Base-by-base conservation (phyloP, 2,797 vertebrate genomes). In the Toxotes lorentzi region DNA sequence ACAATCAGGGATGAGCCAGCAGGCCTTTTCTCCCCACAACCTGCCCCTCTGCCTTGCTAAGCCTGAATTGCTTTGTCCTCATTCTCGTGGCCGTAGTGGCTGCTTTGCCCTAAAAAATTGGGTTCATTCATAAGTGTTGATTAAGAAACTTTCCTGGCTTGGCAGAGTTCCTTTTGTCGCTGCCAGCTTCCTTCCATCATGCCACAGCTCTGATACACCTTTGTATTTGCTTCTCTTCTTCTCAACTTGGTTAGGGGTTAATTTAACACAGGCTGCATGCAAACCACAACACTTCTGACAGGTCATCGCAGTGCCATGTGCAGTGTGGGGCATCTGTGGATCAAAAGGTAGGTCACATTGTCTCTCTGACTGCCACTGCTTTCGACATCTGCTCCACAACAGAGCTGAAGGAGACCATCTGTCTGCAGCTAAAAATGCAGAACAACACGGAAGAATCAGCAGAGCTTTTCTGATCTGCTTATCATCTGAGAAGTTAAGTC, bases 311-410 rank as follows among this genome's bases (percentile, higher is more conserved):
- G 64, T 75, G 63, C 70, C 70, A 70, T 73, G 71, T 81, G 79
- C 62, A 56, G 68, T 40, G 66, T 51, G 62, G 78, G 73, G 78
- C 76, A 78, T 86, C 73, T 86, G 86, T 60, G 79, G 81, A 91
- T 91, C 86, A 90, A 88, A 90, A 90, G 90, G 78, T 86, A 87
- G 88, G 88, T 92, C 89, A 89, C 79, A 87, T 88, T 88, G 88
- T 83, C 75, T 84, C 66, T 83, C 68, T 79, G 83, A 73, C 72
- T 89, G 69, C 78, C 27, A 61, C 81, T 68, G 85, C 81, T 91
- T 75, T 81, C 35, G 72, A 83, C 88, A 91, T 91, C 91, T 91
- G 88, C 82, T 91, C 72, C 66, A 54, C 68, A 85, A 83, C 79
- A 43, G 71, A 63, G 81, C 87, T 75, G 83, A 86, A 92, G 86